Evolutionary conservation across 2,797 vertebrate genomes (phyloP), one percentile per base, ranked within the genome.

Genomic region (Pogoniulus pusillus): DNA sequence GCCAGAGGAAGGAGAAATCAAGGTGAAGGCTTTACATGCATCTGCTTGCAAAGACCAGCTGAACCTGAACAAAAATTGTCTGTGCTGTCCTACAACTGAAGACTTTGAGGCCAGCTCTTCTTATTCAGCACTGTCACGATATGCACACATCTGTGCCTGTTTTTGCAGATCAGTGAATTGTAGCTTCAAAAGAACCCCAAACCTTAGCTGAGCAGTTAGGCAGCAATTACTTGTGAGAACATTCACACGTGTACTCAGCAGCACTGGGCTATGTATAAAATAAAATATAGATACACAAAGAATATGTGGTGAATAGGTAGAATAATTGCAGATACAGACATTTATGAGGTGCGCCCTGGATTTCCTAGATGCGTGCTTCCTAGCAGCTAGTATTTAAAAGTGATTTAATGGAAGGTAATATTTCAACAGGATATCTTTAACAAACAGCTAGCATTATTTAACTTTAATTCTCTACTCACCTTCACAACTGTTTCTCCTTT

Each of bases 401-500:
- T 65, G 32, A 5, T 39, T 3, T 72, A 82, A 68, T 10, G 39
- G 10, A 64, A 45, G 16, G 3, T 34, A 77, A 30, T 58, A 58
- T 59, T 83, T 54, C 69, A 65, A 79, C 15, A 53, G 6, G 23
- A 4, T 58, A 74, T 5, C 6, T 55, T 84, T 43, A 76, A 6
- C 2, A 2, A 77, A 82, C 20, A 81, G 6, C 16, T 57, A 26
- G 2, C 7, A 32, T 49, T 47, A 60, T 9, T 34, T 58, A 62
- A 54, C 59, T 55, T 39, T 30, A 5, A 58, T 47, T 54, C 35
- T 87, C 35, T 80, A 92, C 96, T 97, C 96, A 99, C 99, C 97
- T 98, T 98, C 84, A 99, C 97, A n/a, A 98, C 90, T 85, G 97
- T 97, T 73, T 99, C 98, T 74, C 99, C 98, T 97, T 99, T 99